Base-by-base conservation (phyloP, 2,888 invertebrate species). In the Apotomis turbidana region DNA sequence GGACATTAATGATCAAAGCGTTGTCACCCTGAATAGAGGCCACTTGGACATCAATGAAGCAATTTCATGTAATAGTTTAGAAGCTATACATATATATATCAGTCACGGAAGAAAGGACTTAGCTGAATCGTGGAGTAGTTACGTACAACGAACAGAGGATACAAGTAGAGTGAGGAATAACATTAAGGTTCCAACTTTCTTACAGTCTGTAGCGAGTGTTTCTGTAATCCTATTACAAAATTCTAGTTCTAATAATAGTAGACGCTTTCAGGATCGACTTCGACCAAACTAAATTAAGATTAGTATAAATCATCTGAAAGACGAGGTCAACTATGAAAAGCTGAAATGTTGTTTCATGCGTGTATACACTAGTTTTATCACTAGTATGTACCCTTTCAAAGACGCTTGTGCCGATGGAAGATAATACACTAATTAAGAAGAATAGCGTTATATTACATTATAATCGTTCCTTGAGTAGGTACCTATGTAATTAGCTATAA, bases 11-110 rank as follows among this genome's bases (percentile, higher is more conserved):
- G 67, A 55, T 41, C n/a, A 57, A 61, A 61, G 55, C 67, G 62
- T 70, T 71, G 61, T 68, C 55, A 60, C 36, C 36, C 13, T 46
- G 59, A 59, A 59, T 64, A 60, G 41, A 41, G 13, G 15, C 64
- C 71, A 71, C 15, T 68, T 71, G 67, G n/a, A 57, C 27, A 61
- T 57, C 61, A 62, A 68, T 49, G 49, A 60, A 27, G 6, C 66
- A 61, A 67, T 67, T 71, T 61, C 27, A 55, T 51, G 51, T 61
- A 57, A 66, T 12, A 54, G 59, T 58, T 9, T 60, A 52, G 44
- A 64, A 46, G 54, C 44, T 13, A 41, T 36, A 12, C n/a, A 54
- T 66, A 59, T 1, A 15, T 15, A 15, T 15, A 15, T 59, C 41
- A 59, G 41, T 60, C 3, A 64, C 8, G 13, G 15, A 54, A 59